These are phyloP conservation scores for Alexandromys oeconomus DNA, from an alignment of 2,797 vertebrate genomes.

Conservation along the genomic window DNA sequence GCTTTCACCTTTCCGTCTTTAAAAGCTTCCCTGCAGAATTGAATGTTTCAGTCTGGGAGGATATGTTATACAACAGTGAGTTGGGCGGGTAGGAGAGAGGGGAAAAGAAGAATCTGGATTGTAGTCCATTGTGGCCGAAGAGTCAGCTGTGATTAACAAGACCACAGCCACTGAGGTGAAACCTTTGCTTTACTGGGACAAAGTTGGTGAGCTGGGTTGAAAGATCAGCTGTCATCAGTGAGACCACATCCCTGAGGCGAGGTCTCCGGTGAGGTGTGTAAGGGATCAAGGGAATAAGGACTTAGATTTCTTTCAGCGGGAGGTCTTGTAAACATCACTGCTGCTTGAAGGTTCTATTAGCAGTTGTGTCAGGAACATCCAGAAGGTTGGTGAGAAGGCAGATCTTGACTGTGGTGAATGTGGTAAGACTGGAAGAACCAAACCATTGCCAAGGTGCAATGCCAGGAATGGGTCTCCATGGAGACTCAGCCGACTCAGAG, in stretches of 20 bases:
- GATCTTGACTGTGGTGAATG: constrained; percentile 32
- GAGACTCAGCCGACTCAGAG: constrained; percentile 5
- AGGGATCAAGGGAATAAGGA: not conserved
- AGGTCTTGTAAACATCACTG: not conserved
- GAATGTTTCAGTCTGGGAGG: not conserved
- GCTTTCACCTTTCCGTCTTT: not conserved
- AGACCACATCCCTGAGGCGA: not conserved
- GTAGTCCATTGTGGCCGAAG: not conserved
- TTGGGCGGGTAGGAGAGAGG: not conserved
- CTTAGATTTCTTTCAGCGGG: not conserved
- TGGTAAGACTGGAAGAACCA: not conserved
- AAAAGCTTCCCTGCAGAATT: not conserved
- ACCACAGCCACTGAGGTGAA: not conserved
- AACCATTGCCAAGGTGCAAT: not conserved
- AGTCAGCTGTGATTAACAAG: not conserved
- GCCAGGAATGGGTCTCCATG: constrained; percentile 61
- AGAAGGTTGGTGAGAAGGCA: constrained; percentile 38
- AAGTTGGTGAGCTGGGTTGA: not conserved
- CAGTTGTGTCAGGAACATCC: constrained; percentile 34
- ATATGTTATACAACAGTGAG: not conserved
- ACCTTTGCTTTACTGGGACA: not conserved
- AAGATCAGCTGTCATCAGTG: not conserved
- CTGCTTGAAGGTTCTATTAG: constrained; percentile 14
- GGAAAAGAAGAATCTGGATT: not conserved
- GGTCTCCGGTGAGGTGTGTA: not conserved